These are phyloP conservation scores for Coregonus clupeaformis DNA, from an alignment of 2,113 vertebrate species.

Conservation along the genomic window DNA sequence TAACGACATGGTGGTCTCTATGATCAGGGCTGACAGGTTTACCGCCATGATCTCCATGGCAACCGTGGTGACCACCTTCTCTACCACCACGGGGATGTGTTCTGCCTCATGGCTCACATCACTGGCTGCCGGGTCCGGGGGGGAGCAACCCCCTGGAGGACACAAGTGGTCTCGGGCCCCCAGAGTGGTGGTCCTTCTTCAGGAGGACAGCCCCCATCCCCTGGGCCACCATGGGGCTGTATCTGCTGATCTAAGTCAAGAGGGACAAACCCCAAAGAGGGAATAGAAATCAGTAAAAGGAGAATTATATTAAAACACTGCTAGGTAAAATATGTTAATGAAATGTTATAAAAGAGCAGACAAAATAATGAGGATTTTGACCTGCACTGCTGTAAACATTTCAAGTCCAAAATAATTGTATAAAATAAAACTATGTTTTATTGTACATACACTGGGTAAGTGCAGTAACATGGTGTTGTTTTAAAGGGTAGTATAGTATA, in stretches of 20 bases:
- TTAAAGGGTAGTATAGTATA: no score
- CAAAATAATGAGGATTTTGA: background rate
- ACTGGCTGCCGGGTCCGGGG: background rate
- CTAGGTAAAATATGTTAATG: background rate
- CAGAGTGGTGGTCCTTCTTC: background rate
- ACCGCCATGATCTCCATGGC: no score
- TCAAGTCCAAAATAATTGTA: no score
- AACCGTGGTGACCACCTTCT: no score
- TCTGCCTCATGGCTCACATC: background rate
- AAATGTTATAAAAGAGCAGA: no score
- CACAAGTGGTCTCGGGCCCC: background rate
- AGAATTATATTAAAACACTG: background rate
- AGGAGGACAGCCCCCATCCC: background rate
- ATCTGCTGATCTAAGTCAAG: background rate
- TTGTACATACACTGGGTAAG: no score
- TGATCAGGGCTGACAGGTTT: no score
- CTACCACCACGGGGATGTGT: background rate
- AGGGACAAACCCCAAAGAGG: background rate
- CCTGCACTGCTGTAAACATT: constrained; percentile 8
- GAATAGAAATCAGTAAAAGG: background rate
- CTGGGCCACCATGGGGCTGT: background rate
- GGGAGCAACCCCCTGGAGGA: background rate
- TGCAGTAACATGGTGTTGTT: no score
- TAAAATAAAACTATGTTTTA: no score
- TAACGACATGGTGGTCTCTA: no score